A percentile compares a stretch with the other conserved stretches of the same genome.
Conservation (phyloP, 1,140 invertebrate species). For the Agrilus planipennis region DNA sequence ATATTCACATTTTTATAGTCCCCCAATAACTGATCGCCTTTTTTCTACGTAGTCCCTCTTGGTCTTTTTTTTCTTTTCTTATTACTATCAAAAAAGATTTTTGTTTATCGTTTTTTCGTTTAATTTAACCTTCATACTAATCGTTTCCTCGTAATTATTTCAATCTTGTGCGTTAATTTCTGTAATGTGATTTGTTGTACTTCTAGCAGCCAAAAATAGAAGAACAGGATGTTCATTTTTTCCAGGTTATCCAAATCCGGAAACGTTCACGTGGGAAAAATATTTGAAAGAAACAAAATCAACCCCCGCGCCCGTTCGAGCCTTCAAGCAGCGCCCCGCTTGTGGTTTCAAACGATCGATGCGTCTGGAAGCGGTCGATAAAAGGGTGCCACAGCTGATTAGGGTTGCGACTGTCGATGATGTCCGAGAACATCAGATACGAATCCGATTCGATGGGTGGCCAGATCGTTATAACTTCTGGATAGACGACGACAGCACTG, state of each 20-base stretch:
- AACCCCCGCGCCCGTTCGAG: slow-evolving; percentile 62
- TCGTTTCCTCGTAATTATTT: no score
- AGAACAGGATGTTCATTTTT: slow-evolving; percentile 5
- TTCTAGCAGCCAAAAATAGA: not conserved
- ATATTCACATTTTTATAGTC: no score
- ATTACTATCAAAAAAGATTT: no score
- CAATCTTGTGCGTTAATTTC: no score
- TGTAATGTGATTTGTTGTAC: no score
- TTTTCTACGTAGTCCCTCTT: no score
- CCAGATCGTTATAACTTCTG: slow-evolving; percentile 74
- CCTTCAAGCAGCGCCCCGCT: slow-evolving; percentile 67
- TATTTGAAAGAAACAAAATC: slow-evolving; percentile 71
- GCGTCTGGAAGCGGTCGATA: slow-evolving; percentile 86
- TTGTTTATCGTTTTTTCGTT: no score
- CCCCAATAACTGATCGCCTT: no score
- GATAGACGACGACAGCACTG: slow-evolving; percentile 80
- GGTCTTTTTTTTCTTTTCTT: no score
- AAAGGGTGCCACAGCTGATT: slow-evolving; percentile 67
- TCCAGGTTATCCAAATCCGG: slow-evolving; percentile 56
- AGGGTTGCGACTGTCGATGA: slow-evolving; percentile 75
- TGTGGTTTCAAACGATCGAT: slow-evolving; percentile 77
- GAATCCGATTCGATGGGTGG: slow-evolving; percentile 88
- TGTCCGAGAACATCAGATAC: slow-evolving; percentile 62
- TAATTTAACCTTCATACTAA: no score
- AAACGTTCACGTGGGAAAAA: slow-evolving; percentile 71